These are phyloP conservation scores for Corvus cornix DNA, from an alignment of 2,113 vertebrate species.

Conservation along the genomic window DNA sequence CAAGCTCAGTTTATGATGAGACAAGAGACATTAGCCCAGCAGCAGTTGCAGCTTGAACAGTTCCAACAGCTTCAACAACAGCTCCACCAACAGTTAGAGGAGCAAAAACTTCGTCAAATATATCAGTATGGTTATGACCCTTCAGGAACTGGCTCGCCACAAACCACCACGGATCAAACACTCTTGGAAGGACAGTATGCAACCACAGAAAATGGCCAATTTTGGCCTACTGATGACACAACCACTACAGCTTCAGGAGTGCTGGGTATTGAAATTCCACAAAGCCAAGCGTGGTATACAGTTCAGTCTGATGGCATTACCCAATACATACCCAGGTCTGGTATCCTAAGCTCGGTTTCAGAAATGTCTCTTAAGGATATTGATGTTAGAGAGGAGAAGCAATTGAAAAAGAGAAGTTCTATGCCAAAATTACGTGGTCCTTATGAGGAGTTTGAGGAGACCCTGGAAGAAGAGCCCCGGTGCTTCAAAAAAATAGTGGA, in stretches of 20 bases:
- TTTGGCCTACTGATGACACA: constrained; percentile 89
- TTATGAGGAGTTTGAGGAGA: constrained; percentile 78
- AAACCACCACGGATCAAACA: constrained; percentile 79
- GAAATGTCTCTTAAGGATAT: constrained; percentile 83
- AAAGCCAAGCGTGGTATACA: constrained; percentile 79
- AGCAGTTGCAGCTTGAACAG: constrained; percentile 92
- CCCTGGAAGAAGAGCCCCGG: constrained; percentile 69
- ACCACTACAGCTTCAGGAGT: constrained; percentile 76
- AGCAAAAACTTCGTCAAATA: constrained; percentile 90
- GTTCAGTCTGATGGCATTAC: constrained; percentile 79
- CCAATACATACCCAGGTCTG: constrained; percentile 77
- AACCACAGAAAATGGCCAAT: constrained; percentile 84
- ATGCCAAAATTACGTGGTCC: constrained; percentile 76
- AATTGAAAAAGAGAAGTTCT: constrained; percentile 78
- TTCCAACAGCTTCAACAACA: constrained; percentile 96
- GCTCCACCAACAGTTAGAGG: constrained; percentile 92
- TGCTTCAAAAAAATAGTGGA: constrained; percentile 87
- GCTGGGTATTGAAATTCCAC: constrained; percentile 75
- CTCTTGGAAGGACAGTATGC: constrained; percentile 88
- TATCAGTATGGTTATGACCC: constrained; percentile 84
- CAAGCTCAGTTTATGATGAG: constrained; percentile 96
- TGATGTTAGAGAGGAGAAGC: constrained; percentile 80
- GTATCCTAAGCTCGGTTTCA: constrained; percentile 79
- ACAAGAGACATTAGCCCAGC: constrained; percentile 93
- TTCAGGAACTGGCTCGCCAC: constrained; percentile 73